Conservation (phyloP, 2,113 vertebrate species). For the Cervus canadensis region DNA sequence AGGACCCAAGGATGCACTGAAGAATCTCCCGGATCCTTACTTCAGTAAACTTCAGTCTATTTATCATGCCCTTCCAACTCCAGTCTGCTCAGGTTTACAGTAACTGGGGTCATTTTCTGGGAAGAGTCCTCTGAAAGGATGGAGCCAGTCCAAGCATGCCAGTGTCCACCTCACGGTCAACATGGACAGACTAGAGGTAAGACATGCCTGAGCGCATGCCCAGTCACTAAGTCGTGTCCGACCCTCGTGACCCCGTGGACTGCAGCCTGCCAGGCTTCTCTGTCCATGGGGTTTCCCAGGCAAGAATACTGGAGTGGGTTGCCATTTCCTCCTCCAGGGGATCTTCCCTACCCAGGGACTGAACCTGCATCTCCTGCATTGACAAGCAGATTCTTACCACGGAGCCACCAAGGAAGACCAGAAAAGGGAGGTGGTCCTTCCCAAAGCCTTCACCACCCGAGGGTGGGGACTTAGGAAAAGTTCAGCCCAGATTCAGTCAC, state of each 20-base stretch:
- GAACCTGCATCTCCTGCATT: neutral
- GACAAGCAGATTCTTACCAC: neutral
- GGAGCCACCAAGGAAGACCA: neutral
- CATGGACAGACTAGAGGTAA: neutral
- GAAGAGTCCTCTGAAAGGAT: neutral
- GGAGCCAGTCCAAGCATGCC: neutral
- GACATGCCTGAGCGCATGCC: accelerated
- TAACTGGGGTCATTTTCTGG: neutral
- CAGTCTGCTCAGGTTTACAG: neutral
- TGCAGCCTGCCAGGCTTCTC: neutral
- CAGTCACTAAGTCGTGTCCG: neutral
- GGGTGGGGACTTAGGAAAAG: neutral
- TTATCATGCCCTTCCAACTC: neutral
- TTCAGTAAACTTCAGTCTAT: neutral
- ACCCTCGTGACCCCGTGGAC: neutral
- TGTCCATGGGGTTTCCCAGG: neutral
- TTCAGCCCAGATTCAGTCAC: neutral
- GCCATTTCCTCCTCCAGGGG: neutral
- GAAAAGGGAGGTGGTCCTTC: neutral
- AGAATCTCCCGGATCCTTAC: neutral
- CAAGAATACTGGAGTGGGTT: neutral
- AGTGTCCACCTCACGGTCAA: too few relatives aligned
- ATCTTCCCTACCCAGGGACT: neutral
- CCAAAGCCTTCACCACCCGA: neutral
- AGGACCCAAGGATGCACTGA: neutral